A percentile compares a stretch with the other conserved stretches of the same genome.
Evolutionary conservation across 2,797 vertebrate species (phyloP).

Genomic region (Diplodus puntazzo): DNA sequence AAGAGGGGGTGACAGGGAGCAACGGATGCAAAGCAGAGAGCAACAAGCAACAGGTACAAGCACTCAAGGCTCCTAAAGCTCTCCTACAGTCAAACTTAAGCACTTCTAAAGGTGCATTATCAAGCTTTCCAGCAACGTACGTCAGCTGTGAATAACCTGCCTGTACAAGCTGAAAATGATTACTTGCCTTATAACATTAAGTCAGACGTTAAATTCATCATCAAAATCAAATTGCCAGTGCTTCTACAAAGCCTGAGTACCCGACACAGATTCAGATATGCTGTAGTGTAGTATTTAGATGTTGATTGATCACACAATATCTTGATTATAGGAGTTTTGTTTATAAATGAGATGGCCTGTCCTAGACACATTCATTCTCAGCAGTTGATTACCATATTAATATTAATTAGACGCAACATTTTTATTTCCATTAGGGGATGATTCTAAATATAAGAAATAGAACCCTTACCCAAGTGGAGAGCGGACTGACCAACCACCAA

Average conservation of each 20-base stretch:
- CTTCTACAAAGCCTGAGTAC: no score
- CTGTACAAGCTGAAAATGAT: no score
- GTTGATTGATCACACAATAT: not conserved
- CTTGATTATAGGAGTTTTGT: not conserved
- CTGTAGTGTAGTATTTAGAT: not conserved
- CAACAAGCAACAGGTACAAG: not conserved
- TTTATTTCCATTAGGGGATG: not conserved
- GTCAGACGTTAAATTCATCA: no score
- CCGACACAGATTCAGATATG: not conserved
- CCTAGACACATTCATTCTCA: not conserved
- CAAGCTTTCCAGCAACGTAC: no score
- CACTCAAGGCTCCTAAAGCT: no score
- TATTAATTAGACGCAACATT: not conserved
- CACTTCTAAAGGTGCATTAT: no score
- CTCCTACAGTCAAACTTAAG: not conserved
- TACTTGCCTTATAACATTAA: no score
- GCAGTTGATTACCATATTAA: not conserved
- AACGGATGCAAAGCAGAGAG: slow-evolving; percentile 7
- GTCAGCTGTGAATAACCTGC: no score
- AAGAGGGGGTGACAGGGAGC: slow-evolving; percentile 29
- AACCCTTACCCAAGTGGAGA: no score
- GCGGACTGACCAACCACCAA: not conserved
- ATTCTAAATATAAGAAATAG: not conserved
- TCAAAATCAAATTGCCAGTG: no score
- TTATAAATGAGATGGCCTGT: not conserved